Conservation (phyloP, 1,140 invertebrate species). For the Bombus haemorrhoidalis region DNA sequence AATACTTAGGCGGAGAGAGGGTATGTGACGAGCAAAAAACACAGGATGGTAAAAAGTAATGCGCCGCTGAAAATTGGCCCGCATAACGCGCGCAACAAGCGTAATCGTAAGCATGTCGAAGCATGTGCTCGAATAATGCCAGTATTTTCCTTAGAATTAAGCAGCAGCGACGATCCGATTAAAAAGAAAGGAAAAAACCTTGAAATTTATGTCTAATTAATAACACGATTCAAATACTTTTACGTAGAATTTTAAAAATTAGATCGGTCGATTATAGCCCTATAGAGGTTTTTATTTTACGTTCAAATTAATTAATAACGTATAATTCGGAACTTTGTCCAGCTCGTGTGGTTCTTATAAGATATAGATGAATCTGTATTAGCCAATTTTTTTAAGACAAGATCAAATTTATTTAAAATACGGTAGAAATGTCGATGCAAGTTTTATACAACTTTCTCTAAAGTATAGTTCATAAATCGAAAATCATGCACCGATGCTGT, state of each 20-base stretch:
- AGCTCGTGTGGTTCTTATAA: not conserved
- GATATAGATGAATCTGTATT: too few relatives aligned
- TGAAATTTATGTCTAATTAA: not conserved
- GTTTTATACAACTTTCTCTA: too few relatives aligned
- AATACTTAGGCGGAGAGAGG: not conserved
- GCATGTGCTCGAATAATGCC: not conserved
- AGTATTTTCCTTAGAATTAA: not conserved
- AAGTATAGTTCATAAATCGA: too few relatives aligned
- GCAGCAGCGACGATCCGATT: not conserved
- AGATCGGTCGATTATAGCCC: not conserved
- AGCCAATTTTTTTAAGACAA: too few relatives aligned
- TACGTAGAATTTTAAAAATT: not conserved
- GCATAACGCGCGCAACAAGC: not conserved
- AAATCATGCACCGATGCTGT: too few relatives aligned
- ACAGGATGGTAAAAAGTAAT: not conserved
- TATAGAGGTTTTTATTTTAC: not conserved
- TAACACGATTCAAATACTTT: not conserved
- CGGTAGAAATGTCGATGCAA: too few relatives aligned
- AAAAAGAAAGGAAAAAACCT: not conserved
- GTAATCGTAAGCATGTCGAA: not conserved
- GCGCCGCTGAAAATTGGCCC: not conserved
- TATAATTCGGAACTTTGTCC: not conserved
- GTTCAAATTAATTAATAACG: not conserved
- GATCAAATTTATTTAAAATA: too few relatives aligned
- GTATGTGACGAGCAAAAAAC: not conserved